phyloP scores from a whole-genome alignment of 2,113 vertebrate genomes.

The Grantiella picta region DNA sequence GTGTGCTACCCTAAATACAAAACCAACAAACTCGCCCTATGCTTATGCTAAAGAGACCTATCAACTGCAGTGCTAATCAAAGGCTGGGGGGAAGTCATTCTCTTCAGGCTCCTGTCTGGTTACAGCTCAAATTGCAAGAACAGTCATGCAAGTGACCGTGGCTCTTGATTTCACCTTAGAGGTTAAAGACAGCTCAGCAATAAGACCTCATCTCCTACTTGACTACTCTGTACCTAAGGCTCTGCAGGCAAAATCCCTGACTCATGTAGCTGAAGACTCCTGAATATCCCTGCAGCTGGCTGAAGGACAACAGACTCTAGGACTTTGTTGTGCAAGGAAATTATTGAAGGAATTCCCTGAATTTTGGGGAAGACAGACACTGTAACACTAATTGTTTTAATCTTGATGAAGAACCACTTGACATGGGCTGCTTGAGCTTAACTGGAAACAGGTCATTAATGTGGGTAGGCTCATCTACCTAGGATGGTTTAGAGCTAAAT shows the following conservation, averaged over 20 bases:
- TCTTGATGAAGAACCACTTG: neutral
- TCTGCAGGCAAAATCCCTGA: neutral
- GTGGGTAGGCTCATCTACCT: neutral
- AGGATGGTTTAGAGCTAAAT: neutral
- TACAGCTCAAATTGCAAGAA: neutral
- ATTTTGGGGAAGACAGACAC: neutral
- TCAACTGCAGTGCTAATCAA: rapidly evolving
- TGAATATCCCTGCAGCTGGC: neutral
- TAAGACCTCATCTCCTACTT: neutral
- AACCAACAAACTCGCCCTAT: neutral
- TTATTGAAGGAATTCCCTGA: neutral
- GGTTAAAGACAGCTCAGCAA: neutral
- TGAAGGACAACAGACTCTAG: neutral
- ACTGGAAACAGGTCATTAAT: neutral
- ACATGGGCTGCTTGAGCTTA: neutral
- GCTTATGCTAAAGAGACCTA: neutral
- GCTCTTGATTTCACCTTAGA: neutral
- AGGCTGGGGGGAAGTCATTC: neutral
- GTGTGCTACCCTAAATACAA: neutral
- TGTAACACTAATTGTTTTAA: neutral
- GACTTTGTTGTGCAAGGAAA: neutral
- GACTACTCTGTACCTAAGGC: neutral
- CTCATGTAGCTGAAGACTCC: neutral
- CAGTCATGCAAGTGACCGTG: neutral
- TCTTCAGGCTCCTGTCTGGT: neutral